phyloP scores from a whole-genome alignment of 2,888 invertebrate genomes.

The Laothoe populi region DNA sequence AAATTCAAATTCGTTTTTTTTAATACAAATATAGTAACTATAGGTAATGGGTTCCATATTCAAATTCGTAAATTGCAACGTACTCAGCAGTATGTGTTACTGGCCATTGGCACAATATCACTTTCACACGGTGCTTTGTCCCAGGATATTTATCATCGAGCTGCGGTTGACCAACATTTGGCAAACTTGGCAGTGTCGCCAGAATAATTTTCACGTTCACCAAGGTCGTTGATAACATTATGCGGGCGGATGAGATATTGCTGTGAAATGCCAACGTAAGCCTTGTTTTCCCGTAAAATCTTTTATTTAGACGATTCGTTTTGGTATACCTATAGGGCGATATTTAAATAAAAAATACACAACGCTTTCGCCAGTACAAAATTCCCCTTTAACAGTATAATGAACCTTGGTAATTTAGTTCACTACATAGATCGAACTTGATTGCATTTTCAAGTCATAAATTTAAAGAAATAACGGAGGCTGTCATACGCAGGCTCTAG shows the following conservation, averaged over 20 bases:
- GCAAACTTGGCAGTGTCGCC: slow-evolving; percentile 39
- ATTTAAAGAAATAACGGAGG: too few species aligned
- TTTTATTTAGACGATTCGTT: too few species aligned
- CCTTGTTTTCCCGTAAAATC: neutral
- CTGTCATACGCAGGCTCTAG: too few species aligned
- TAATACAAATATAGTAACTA: too few species aligned
- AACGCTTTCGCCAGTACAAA: too few species aligned
- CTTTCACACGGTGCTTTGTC: slow-evolving; percentile 36
- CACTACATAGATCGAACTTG: too few species aligned
- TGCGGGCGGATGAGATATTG: slow-evolving; percentile 7
- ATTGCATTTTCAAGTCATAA: too few species aligned
- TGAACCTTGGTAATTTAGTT: too few species aligned
- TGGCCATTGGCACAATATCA: slow-evolving; percentile 33
- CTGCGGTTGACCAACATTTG: slow-evolving; percentile 40
- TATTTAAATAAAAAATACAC: neutral
- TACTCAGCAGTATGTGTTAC: neutral
- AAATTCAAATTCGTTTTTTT: too few species aligned
- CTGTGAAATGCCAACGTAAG: neutral
- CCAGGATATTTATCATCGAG: slow-evolving; percentile 43
- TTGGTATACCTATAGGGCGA: neutral
- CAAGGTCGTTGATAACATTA: slow-evolving; percentile 27
- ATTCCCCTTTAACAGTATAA: too few species aligned
- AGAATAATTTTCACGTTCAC: slow-evolving; percentile 17
- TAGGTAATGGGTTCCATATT: too few species aligned
- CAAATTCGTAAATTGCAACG: slow-evolving; percentile 7